Percentiles rank a stretch among this genome's conserved stretches.
Evolutionary conservation across 2,113 vertebrate genomes (phyloP).

Genomic region (Pelvicachromis taeniatus): DNA sequence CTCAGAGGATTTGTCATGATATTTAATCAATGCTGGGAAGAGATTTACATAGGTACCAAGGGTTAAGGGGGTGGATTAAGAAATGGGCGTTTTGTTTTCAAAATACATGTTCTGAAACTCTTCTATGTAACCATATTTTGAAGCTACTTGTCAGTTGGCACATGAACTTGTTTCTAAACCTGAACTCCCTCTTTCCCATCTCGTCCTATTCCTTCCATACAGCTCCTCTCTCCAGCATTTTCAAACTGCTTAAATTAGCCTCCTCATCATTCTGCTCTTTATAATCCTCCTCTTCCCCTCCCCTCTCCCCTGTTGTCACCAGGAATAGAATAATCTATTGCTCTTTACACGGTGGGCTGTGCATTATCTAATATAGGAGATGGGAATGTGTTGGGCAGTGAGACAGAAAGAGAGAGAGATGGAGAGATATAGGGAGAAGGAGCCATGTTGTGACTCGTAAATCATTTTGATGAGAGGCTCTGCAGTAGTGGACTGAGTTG

Average conservation of each 20-base stretch:
- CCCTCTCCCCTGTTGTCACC: constrained; percentile 51
- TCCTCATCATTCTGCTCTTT: constrained; percentile 49
- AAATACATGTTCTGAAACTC: constrained; percentile 3
- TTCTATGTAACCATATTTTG: constrained; percentile 7
- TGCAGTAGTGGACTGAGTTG: constrained; percentile 31
- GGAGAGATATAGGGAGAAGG: neutral
- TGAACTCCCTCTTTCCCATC: neutral
- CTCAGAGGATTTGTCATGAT: constrained; percentile 42
- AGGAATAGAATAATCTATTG: constrained; percentile 58
- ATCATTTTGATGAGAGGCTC: constrained; percentile 52
- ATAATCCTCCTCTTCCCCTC: constrained; percentile 28
- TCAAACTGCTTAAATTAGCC: constrained; percentile 54
- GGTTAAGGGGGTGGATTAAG: constrained; percentile 34
- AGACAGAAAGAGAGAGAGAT: constrained; percentile 18
- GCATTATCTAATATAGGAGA: constrained; percentile 63
- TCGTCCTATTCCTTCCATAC: neutral
- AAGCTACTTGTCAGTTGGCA: constrained; percentile 22
- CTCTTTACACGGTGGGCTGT: constrained; percentile 45
- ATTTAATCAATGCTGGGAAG: constrained; percentile 44
- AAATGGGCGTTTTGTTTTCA: constrained; percentile 10
- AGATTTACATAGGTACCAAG: constrained; percentile 37
- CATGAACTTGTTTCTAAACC: constrained; percentile 27
- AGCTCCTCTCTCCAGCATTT: constrained; percentile 11
- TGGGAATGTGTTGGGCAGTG: constrained; percentile 42
- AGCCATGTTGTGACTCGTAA: constrained; percentile 33